Base-by-base conservation (phyloP, 1,140 invertebrate genomes). In the Drosophila athabasca region DNA sequence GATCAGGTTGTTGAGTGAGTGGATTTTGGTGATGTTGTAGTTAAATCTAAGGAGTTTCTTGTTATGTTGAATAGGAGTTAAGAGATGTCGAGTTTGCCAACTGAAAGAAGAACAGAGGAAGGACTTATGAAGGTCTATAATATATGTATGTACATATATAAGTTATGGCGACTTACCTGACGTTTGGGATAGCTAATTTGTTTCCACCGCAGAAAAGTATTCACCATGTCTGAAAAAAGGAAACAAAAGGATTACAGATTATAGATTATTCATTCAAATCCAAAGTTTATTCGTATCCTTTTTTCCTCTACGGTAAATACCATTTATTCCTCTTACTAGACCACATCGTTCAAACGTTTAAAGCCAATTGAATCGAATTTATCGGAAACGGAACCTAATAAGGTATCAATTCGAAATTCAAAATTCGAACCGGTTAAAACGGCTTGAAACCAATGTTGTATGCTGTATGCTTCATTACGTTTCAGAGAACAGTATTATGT, bases 181-280 rank as follows among this genome's bases (percentile, higher is more conserved):
- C 87, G 87, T 89, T 91, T 87, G 84, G 83, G 80, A 84, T 79
- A 91, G 90, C 87, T 87, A 73, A 87, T 76, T 75, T 90, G 67
- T 75, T 79, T 90, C 76, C 75, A 75, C 81, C 78, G 78, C 85
- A 89, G 74, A 85, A 59, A 89, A 76, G 79, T 78, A 72, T 83
- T 90, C 84, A 91, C 73, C 90, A 91, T 91, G 90, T 91, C 90
- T 91, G 83, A 1, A 81, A 89, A 29, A 45, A 13, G 0, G 8
- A 13, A 13, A 6, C 44, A 54, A 53, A 17, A 4, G 2, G 22
- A 26, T 26, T 26, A 4, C 24, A 26, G 4, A 26, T 26, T 26
- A 26, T 0, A 0, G 24, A 8, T 11, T n/a, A 51, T 17, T 2
- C 1, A 2, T 44, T 13, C 24, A 41, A 8, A 6, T 13, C 2